Evolutionary conservation across 1,140 invertebrate species (phyloP).

Genomic region (Drosophila albomicans): DNA sequence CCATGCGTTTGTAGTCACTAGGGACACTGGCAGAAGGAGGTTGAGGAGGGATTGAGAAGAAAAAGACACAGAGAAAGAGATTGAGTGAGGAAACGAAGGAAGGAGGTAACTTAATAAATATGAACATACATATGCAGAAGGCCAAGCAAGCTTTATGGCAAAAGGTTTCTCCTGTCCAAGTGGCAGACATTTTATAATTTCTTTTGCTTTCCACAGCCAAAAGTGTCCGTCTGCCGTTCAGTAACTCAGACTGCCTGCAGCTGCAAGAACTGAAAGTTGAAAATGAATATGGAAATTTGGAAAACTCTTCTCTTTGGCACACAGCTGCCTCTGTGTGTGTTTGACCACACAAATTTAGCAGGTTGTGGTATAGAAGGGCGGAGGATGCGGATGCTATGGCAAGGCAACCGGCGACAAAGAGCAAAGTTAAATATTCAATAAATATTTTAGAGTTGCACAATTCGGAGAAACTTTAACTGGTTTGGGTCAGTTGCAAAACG

Average conservation of each 20-base stretch:
- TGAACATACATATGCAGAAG: slow-evolving; percentile 21
- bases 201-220: slow-evolving; percentile 8
- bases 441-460: slow-evolving; percentile 57
- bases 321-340: background rate
- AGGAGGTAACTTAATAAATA: slow-evolving; percentile 31
- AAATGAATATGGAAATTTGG: slow-evolving; percentile 35
- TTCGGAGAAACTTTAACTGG: slow-evolving; percentile 20
- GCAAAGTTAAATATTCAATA: slow-evolving; percentile 60
- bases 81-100: background rate
- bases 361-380: background rate
- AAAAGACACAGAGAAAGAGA: background rate
- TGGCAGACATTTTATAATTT: slow-evolving; percentile 30
- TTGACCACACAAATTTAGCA: slow-evolving; percentile 28
- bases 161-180: background rate
- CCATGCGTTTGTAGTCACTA: slow-evolving; percentile 2
- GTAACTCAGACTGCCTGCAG: slow-evolving; percentile 6
- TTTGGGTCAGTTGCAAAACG: slow-evolving; percentile 9
- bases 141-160: slow-evolving; percentile 21
- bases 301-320: slow-evolving; percentile 22
- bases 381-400: background rate
- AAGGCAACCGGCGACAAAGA: slow-evolving; percentile 26
- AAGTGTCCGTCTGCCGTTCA: background rate
- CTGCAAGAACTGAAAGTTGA: slow-evolving; percentile 4
- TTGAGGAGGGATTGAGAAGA: slow-evolving; percentile 1
- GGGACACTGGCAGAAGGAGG: slow-evolving; percentile 4